Percentiles rank a stretch among this genome's conserved stretches.
Evolutionary conservation across 2,797 vertebrate genomes (phyloP).

Genomic region (Macropus fuliginosus): DNA sequence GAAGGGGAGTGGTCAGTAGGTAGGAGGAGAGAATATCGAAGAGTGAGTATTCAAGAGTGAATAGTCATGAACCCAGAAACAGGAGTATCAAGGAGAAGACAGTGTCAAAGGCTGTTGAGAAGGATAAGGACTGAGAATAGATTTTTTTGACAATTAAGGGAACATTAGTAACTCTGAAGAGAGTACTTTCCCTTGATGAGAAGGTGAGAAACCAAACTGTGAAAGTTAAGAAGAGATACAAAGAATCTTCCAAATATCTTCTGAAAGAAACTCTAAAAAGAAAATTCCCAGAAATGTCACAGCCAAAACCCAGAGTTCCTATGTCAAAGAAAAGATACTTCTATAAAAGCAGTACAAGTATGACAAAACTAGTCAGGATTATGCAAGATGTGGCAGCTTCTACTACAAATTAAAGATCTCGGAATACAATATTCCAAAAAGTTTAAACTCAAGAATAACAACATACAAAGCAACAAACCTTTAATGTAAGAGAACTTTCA

Average conservation of each 20-base stretch:
- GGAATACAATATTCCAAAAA: neutral
- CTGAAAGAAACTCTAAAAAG: neutral
- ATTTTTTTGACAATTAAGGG: no score
- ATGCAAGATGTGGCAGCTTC: neutral
- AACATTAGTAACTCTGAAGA: no score
- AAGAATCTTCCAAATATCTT: neutral
- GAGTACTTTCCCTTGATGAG: no score
- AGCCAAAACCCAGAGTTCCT: neutral
- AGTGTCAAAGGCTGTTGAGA: neutral
- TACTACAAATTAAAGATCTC: neutral
- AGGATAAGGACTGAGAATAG: no score
- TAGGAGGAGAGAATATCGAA: neutral
- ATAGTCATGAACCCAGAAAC: neutral
- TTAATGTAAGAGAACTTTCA: neutral
- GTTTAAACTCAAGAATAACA: neutral
- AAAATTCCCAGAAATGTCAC: neutral
- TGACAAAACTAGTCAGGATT: neutral
- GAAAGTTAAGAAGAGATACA: neutral
- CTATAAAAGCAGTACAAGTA: neutral
- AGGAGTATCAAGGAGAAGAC: neutral
- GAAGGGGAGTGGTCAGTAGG: no score
- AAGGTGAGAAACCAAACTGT: neutral
- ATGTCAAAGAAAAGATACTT: neutral
- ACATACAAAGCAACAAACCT: neutral
- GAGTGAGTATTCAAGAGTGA: no score